phyloP scores from a whole-genome alignment of 2,888 invertebrate species.

The Hypselothyrea guttata region DNA sequence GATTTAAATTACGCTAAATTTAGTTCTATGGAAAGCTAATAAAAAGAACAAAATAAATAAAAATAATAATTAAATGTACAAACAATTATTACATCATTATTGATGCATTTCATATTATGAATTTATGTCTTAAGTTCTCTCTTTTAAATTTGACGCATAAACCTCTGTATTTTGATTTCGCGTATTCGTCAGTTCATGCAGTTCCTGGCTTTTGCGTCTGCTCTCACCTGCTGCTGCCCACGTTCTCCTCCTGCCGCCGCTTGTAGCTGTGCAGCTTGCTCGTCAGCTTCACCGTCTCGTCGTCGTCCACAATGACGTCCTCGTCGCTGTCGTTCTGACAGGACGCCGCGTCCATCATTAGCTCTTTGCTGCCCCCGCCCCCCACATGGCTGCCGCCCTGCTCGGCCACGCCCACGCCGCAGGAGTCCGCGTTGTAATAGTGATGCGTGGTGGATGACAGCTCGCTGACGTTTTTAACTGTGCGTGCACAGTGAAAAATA shows the following conservation, averaged over 20 bases:
- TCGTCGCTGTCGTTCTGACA: conserved; percentile 82
- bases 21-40: no score
- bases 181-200: background rate
- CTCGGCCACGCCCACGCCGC: conserved; percentile 68
- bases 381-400: conserved; percentile 19
- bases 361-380: conserved; percentile 70
- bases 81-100: no score
- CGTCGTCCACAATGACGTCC: conserved; percentile 82
- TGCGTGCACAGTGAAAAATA: no score
- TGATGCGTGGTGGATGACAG: conserved; percentile 82
- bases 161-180: background rate
- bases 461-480: conserved; percentile 81
- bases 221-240: conserved; percentile 76
- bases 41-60: no score
- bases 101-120: no score
- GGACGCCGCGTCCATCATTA: conserved; percentile 72
- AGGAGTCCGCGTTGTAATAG: conserved; percentile 82
- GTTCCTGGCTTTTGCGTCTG: background rate
- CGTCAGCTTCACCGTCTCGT: conserved; percentile 79
- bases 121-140: no score
- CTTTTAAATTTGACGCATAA: no score
- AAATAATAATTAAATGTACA: no score
- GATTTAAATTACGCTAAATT: no score
- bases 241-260: conserved; percentile 79
- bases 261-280: conserved; percentile 61